Evolutionary conservation across 2,888 invertebrate genomes (phyloP).

Genomic region (Chaetoderma sp.): DNA sequence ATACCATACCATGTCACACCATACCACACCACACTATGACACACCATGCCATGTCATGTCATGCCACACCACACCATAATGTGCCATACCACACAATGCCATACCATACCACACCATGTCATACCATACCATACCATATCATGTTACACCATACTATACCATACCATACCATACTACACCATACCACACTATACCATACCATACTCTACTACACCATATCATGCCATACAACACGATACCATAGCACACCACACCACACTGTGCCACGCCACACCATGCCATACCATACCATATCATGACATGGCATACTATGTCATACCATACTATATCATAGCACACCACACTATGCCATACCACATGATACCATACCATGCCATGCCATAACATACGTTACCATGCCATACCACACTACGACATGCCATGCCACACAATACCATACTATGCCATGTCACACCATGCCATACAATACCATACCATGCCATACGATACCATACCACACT

Average conservation of each 20-base stretch:
- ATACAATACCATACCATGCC: too few species aligned
- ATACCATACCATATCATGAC: constrained; percentile 18
- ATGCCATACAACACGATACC: constrained; percentile 22
- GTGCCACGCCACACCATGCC: constrained; percentile 18
- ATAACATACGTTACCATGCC: constrained; percentile 8
- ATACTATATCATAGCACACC: constrained; percentile 12
- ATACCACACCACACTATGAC: too few species aligned
- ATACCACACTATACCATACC: constrained; percentile 27
- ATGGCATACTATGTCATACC: background rate
- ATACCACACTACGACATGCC: too few species aligned
- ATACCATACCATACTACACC: constrained; percentile 24
- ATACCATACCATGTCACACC: too few species aligned
- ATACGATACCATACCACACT: constrained; percentile 17
- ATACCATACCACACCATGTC: constrained; percentile 3
- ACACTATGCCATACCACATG: constrained; percentile 22
- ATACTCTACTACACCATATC: too few species aligned
- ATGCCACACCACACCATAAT: too few species aligned
- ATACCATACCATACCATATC: constrained; percentile 2
- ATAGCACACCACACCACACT: constrained; percentile 27
- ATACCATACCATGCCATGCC: too few species aligned
- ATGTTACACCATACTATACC: constrained; percentile 26
- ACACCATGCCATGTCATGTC: too few species aligned
- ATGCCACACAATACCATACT: too few species aligned
- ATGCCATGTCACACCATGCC: constrained; percentile 16
- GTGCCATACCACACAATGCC: too few species aligned